Percentiles rank a stretch among this genome's conserved stretches.
Evolutionary conservation across 2,797 vertebrate species (phyloP).

Genomic region (Calcarius lapponicus): DNA sequence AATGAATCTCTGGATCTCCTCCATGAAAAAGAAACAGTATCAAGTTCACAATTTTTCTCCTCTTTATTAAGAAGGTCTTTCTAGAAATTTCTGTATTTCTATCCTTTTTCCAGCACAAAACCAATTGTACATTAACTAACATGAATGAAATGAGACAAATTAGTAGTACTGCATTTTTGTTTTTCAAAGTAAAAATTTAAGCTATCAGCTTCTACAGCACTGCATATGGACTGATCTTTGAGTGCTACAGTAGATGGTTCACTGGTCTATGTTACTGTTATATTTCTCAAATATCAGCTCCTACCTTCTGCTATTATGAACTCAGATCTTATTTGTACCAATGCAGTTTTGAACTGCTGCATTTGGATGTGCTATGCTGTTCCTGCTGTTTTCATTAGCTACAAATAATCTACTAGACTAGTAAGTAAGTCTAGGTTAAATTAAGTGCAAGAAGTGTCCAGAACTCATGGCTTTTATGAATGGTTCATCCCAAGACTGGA

Average conservation of each 20-base stretch:
- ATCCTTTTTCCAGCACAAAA: neutral
- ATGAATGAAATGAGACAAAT: neutral
- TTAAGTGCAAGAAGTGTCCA: neutral
- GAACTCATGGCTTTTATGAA: neutral
- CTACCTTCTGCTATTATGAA: neutral
- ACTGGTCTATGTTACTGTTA: neutral
- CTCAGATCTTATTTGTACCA: neutral
- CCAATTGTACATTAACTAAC: neutral
- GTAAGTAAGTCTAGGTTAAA: slow-evolving; percentile 16
- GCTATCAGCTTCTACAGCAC: neutral
- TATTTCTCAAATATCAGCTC: neutral
- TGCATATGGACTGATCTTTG: neutral
- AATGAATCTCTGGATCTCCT: neutral
- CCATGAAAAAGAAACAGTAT: neutral
- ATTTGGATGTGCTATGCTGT: slow-evolving; percentile 4
- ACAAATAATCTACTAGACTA: neutral
- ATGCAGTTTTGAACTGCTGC: neutral
- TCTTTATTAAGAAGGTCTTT: neutral
- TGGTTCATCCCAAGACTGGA: neutral
- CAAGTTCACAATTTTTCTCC: no score
- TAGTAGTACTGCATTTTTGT: neutral
- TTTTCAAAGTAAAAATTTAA: neutral
- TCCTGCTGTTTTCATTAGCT: neutral
- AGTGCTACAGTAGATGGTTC: neutral
- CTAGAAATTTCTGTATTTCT: neutral